phyloP scores from a whole-genome alignment of 2,888 invertebrate genomes.

The Brachycybe producta region DNA sequence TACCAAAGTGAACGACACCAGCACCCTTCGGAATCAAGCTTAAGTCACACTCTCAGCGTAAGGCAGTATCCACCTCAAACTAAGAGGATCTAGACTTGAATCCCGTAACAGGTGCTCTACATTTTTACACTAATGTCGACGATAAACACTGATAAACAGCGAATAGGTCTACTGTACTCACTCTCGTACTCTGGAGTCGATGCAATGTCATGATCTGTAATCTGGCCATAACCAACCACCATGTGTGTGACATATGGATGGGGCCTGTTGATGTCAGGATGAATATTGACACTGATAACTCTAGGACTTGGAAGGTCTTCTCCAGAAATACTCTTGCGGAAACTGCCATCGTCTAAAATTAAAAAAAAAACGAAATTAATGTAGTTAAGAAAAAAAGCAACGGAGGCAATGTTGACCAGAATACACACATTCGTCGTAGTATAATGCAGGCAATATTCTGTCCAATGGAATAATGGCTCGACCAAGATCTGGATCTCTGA shows the following conservation, averaged over 20 bases:
- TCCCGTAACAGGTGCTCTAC: no score
- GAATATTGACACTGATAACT: slow-evolving; percentile 54
- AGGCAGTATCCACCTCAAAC: no score
- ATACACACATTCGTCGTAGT: no score
- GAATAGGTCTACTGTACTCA: no score
- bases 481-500: slow-evolving; percentile 60
- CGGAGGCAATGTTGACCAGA: no score
- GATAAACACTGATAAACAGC: no score
- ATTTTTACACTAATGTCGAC: no score
- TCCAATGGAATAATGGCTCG: slow-evolving; percentile 69
- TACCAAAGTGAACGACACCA: no score
- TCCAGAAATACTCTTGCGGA: slow-evolving; percentile 39
- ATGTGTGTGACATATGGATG: slow-evolving; percentile 32
- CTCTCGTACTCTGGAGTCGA: slow-evolving; percentile 13
- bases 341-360: slow-evolving; percentile 23
- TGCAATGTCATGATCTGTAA: slow-evolving; percentile 72
- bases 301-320: slow-evolving; percentile 56
- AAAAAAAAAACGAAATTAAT: neutral
- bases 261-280: slow-evolving; percentile 45
- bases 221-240: slow-evolving; percentile 82
- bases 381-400: neutral
- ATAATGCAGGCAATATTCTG: slow-evolving; percentile 63
- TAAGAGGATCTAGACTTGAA: no score
- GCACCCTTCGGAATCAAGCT: no score
- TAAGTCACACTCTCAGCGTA: no score